Evolutionary conservation across 2,113 vertebrate species (phyloP).

Genomic region (Rousettus leschenaultii): DNA sequence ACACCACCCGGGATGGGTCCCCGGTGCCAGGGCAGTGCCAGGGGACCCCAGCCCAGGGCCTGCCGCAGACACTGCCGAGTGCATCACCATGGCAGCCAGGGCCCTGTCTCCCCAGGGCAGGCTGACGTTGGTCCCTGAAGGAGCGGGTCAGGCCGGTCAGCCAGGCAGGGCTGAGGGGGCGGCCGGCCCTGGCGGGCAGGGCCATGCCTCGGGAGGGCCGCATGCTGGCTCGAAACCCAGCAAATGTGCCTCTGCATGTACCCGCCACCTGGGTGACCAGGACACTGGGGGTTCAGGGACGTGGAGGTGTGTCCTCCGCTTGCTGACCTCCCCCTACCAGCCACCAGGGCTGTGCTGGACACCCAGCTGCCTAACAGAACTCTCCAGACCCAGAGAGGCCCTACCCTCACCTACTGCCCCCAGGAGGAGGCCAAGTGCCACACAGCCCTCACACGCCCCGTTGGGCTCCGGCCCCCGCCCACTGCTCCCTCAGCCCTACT

Average conservation of each 20-base stretch:
- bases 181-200: accelerated
- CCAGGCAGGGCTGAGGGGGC: not conserved
- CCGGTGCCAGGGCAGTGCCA: not conserved
- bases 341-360: not conserved
- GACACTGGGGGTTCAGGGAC: not conserved
- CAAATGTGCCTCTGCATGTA: not conserved
- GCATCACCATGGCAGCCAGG: not conserved
- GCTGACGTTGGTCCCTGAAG: not conserved
- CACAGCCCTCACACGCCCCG: not conserved
- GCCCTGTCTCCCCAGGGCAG: not conserved
- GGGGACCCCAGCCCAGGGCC: not conserved
- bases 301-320: not conserved
- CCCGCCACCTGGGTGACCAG: not conserved
- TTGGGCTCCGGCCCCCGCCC: not conserved
- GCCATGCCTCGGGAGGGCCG: accelerated
- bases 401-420: not conserved
- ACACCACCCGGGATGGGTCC: not conserved
- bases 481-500: not conserved
- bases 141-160: not conserved
- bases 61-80: not conserved
- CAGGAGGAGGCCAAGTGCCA: not conserved
- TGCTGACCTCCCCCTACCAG: not conserved
- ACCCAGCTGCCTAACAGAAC: not conserved
- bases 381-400: not conserved
- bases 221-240: not conserved